Conservation (phyloP, 2,888 invertebrate species). For the Cyaniris semiargus region DNA sequence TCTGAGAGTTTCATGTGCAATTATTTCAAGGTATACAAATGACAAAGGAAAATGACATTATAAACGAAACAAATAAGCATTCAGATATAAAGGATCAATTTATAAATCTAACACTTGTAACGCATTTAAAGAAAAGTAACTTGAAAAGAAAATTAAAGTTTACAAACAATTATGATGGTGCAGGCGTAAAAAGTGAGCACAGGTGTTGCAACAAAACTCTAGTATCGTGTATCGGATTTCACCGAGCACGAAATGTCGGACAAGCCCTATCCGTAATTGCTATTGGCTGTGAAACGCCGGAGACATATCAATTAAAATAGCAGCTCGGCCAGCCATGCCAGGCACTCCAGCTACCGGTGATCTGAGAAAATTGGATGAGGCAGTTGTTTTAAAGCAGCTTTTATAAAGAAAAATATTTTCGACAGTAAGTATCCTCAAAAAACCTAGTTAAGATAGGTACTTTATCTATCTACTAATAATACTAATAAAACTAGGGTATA, state of each 20-base stretch:
- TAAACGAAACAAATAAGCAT: neutral
- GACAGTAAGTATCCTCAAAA: too few species aligned
- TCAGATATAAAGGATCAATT: neutral
- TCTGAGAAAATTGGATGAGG: slow-evolving; percentile 40
- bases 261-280: slow-evolving; percentile 49
- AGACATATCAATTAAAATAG: slow-evolving; percentile 77
- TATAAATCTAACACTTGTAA: neutral
- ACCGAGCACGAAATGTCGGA: slow-evolving; percentile 37
- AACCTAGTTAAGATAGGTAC: too few species aligned
- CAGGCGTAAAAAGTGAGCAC: slow-evolving; percentile 7
- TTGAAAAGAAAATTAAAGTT: neutral
- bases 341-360: slow-evolving; percentile 42
- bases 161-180: slow-evolving; percentile 10
- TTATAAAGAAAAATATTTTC: neutral
- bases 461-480: too few species aligned
- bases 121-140: neutral
- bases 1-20: neutral
- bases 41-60: neutral
- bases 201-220: slow-evolving; percentile 19
- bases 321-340: slow-evolving; percentile 50
- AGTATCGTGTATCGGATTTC: slow-evolving; percentile 37
- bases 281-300: slow-evolving; percentile 51
- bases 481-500: too few species aligned
- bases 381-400: neutral
- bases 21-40: neutral